Base-by-base conservation (phyloP, 64 coral and sea anemone species). In the Acropora tenuis region DNA sequence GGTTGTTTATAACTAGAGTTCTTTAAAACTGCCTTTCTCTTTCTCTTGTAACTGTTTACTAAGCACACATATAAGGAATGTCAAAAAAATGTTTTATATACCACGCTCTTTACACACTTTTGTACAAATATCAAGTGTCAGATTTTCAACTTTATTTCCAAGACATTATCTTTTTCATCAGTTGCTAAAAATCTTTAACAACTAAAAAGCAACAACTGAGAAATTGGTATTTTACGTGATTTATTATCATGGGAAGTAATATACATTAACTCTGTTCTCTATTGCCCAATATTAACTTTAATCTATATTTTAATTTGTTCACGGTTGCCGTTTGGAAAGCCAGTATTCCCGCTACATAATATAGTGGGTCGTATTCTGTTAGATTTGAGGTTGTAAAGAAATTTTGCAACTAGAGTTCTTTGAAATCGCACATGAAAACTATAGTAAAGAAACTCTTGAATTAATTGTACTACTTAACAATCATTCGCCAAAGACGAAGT, bases 371-470 rank as follows among this genome's bases (percentile, higher is more conserved):
- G 72, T 42, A 74, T 74, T 74, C 72, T 74, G 72, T 74, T 74
- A 74, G 72, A 74, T 30, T 74, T 74, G 8, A 74, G 3, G 30
- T 74, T 30, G 30, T 74, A 43, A 74, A 19, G 72, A 74, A 74
- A 74, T 74, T 74, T 71, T 71, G 67, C 13, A 74, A 40, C 1
- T 42, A 30, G 17, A 74, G 72, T 74, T 74, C 20, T 74, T 74
- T 74, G 72, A 74, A 74, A 74, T 74, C 72, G 72, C 41, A 74
- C 72, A 74, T 73, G 69, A 73, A 73, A 73, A 73, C 69, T 73
- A 73, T 40, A 40, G 41, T 73, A 73, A 73, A 40, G 69, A 73
- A 73, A 73, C 69, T 73, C 69, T 73, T 20, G 30, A 30, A 30
- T 30, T 30, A 30, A 30, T 30, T 30, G 30, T 30, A 30, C 30